These are phyloP conservation scores for Micromys minutus DNA, from an alignment of 2,113 vertebrate genomes.

Conservation along the genomic window DNA sequence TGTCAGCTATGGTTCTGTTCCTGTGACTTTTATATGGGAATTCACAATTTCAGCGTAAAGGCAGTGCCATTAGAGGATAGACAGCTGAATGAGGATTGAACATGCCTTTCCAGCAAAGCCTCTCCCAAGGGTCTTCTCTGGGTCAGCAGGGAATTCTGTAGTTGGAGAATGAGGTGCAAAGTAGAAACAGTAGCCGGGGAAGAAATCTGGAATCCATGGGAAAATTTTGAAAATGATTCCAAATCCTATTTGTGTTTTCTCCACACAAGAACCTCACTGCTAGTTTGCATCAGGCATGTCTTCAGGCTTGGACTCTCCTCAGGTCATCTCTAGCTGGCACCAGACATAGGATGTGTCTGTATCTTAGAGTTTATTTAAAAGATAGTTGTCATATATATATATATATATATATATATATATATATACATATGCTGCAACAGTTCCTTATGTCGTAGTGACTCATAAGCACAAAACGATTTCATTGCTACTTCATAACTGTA, in stretches of 20 bases:
- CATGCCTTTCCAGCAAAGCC: not conserved
- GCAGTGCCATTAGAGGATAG: not conserved
- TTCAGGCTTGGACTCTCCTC: not conserved
- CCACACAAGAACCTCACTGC: not conserved
- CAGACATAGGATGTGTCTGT: too few species aligned
- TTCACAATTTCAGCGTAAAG: not conserved
- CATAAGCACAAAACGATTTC: not conserved
- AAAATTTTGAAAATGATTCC: not conserved
- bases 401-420: too few species aligned
- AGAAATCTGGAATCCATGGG: not conserved
- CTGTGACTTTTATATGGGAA: not conserved
- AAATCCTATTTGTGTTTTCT: not conserved
- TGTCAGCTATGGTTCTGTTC: constrained; percentile 8
- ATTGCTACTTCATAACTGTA: not conserved
- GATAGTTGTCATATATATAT: too few species aligned
- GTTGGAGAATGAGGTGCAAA: not conserved
- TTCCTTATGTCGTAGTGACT: not conserved
- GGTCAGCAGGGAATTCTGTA: not conserved
- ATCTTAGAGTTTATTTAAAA: too few species aligned
- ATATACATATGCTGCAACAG: too few species aligned
- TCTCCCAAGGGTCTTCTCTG: not conserved
- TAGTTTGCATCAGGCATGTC: not conserved
- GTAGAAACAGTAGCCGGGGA: not conserved
- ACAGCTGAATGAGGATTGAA: not conserved
- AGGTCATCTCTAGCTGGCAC: not conserved